Conservation (phyloP, 2,113 vertebrate genomes). For the Pandion haliaetus region DNA sequence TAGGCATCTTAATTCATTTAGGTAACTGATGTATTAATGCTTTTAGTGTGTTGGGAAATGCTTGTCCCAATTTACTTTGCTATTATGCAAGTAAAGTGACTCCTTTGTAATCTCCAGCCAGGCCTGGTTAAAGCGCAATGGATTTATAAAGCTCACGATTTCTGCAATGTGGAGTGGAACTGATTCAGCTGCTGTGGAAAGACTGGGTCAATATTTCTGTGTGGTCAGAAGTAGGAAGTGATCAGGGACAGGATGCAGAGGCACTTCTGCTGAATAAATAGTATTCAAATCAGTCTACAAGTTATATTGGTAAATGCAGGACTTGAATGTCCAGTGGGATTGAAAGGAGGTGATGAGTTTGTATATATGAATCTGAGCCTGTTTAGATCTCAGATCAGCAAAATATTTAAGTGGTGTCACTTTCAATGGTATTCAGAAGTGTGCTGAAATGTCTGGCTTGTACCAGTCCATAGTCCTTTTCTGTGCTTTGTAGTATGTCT, state of each 20-base stretch:
- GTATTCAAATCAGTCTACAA: background rate
- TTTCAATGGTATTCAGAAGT: background rate
- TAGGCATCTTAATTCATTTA: background rate
- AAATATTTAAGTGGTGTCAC: background rate
- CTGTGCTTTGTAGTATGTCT: background rate
- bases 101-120: background rate
- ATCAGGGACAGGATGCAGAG: background rate
- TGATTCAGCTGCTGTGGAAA: background rate
- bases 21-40: background rate
- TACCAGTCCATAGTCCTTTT: background rate
- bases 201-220: background rate
- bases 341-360: background rate
- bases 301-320: background rate
- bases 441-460: background rate
- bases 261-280: background rate
- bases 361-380: background rate
- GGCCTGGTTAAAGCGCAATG: background rate
- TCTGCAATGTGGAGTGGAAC: background rate
- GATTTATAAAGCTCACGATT: background rate
- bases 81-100: background rate
- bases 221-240: background rate
- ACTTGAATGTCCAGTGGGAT: background rate
- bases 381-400: background rate
- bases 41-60: background rate
- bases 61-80: background rate